phyloP scores from a whole-genome alignment of 2,113 vertebrate species.

The Corvus cornix region DNA sequence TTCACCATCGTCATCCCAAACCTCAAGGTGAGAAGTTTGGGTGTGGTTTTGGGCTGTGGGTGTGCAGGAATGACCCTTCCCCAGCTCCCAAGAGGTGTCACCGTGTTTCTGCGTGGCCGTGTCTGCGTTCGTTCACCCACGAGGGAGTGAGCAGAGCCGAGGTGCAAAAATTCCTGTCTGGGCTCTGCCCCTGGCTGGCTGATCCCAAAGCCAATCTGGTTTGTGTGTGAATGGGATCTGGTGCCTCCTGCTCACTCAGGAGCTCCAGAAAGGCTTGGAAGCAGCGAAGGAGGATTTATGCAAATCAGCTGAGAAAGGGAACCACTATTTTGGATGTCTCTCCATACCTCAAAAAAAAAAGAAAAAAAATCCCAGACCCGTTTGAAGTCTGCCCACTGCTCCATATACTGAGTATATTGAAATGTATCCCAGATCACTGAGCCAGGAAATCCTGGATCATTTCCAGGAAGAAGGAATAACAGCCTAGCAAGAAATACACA shows the following conservation, averaged over 20 bases:
- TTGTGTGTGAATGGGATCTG: neutral
- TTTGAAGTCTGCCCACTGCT: neutral
- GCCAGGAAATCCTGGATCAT: conserved; percentile 3
- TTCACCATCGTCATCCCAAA: neutral
- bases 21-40: accelerated
- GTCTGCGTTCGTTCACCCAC: accelerated
- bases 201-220: neutral
- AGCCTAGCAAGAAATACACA: conserved; percentile 25
- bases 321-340: neutral
- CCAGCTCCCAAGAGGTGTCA: neutral
- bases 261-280: neutral
- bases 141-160: accelerated
- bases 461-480: conserved; percentile 43
- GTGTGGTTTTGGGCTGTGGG: neutral
- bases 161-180: neutral
- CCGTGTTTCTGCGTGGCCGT: accelerated
- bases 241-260: neutral
- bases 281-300: neutral
- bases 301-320: neutral
- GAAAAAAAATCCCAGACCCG: neutral
- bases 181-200: neutral
- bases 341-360: neutral
- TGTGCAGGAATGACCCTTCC: neutral
- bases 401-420: neutral
- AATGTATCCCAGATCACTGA: neutral